Base-by-base conservation (phyloP, 2,113 vertebrate species). In the Xenopus laevis region DNA sequence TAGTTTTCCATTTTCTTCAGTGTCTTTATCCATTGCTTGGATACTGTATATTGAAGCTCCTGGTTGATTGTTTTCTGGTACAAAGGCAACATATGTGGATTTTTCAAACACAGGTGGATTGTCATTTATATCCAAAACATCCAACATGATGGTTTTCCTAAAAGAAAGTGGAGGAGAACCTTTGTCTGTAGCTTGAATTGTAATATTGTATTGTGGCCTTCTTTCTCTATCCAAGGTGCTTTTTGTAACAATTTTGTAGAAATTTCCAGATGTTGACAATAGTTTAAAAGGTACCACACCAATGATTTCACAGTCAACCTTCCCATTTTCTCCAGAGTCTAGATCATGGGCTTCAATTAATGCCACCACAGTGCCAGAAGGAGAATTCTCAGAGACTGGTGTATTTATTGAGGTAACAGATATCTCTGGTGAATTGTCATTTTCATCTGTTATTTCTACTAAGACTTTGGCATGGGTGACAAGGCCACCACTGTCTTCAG, bases 91-190 rank as follows among this genome's bases (percentile, higher is more conserved):
- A n/a, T n/a, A n/a, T n/a, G n/a, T n/a, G n/a, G n/a, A n/a, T n/a
- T n/a, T n/a, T n/a, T n/a, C n/a, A n/a, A n/a, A n/a, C n/a, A n/a
- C n/a, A n/a, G n/a, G n/a, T n/a, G n/a, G n/a, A n/a, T n/a, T n/a
- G n/a, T n/a, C n/a, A n/a, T n/a, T n/a, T n/a, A n/a, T n/a, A n/a
- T n/a, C n/a, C n/a, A n/a, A n/a, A n/a, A 71, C 20, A 21, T 71
- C 69, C 20, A 71, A 13, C 17, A 10, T 87, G 78, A 98, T 87
- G 0, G 79, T 91, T 74, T 85, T 90, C 69, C 90, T 87, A 0
- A 93, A 92, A n/a, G 91, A 90, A 40, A 94, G 88, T 1, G 87
- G 91, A 11, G 95, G 94, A 4, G 90, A 87, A 13, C 96, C 96
- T 0, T 81, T 90, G 33, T 78, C 53, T 8, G 17, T 53, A 4